phyloP scores from a whole-genome alignment of 2,797 vertebrate species.

The Fratercula arctica region DNA sequence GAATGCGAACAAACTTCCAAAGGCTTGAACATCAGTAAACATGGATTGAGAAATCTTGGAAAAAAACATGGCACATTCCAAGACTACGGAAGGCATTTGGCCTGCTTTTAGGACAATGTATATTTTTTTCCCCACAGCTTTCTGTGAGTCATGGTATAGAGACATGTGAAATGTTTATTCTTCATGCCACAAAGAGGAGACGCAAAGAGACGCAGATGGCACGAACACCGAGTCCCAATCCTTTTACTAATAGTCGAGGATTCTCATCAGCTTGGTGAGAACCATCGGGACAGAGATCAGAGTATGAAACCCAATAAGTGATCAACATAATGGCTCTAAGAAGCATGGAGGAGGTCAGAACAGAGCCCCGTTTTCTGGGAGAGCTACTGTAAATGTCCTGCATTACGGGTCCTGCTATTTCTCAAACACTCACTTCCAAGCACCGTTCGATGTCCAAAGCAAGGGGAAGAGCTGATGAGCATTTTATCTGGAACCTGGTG shows the following conservation, averaged over 20 bases:
- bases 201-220: background rate
- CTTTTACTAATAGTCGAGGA: background rate
- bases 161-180: background rate
- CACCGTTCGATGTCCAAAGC: background rate
- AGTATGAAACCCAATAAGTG: background rate
- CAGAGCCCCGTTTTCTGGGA: background rate
- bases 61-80: background rate
- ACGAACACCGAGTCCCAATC: background rate
- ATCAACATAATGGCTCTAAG: background rate
- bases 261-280: background rate
- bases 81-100: background rate
- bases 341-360: accelerated
- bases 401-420: background rate
- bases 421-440: background rate
- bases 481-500: background rate
- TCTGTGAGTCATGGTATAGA: background rate
- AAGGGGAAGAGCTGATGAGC: background rate
- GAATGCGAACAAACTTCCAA: background rate
- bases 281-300: background rate
- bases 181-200: background rate
- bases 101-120: background rate
- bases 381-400: background rate
- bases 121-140: background rate
- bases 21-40: background rate
- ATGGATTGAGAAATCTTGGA: background rate